phyloP scores from a whole-genome alignment of 2,888 invertebrate genomes.

The Schizotus pectinicornis region DNA sequence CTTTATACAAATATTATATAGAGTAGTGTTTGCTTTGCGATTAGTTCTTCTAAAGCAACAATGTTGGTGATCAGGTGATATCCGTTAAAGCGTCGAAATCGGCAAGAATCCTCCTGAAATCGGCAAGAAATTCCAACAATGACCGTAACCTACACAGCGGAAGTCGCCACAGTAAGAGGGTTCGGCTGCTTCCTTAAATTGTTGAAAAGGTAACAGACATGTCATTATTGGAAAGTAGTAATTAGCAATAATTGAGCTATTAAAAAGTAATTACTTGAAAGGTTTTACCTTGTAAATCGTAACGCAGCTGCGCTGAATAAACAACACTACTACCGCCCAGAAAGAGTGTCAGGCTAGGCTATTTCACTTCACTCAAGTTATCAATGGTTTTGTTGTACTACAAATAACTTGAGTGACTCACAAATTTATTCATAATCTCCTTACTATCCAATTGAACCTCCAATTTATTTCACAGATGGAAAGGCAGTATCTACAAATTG shows the following conservation, averaged over 20 bases:
- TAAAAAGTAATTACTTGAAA: conserved; percentile 3
- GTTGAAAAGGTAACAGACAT: conserved; percentile 72
- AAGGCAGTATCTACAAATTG: conserved; percentile 92
- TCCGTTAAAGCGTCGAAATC: conserved; percentile 3
- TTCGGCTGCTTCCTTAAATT: conserved; percentile 89
- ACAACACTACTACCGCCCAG: too few species aligned
- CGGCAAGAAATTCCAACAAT: conserved; percentile 32
- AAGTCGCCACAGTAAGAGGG: conserved; percentile 61
- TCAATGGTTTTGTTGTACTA: neutral
- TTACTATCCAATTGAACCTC: neutral
- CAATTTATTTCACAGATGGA: conserved; percentile 71
- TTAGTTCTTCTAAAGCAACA: conserved; percentile 3
- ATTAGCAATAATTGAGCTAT: neutral
- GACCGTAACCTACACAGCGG: conserved; percentile 50
- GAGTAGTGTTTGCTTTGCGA: conserved; percentile 6
- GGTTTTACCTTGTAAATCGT: too few species aligned
- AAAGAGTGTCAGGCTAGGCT: too few species aligned
- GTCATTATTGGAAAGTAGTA: neutral
- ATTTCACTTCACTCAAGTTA: too few species aligned
- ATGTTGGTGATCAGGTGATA: conserved; percentile 17
- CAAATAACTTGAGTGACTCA: neutral
- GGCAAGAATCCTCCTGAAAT: conserved; percentile 3
- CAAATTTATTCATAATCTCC: neutral
- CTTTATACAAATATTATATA: conserved; percentile 1
- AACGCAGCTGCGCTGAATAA: too few species aligned